Evolutionary conservation across 2,797 vertebrate genomes (phyloP).

Genomic region (Caiman crocodilus): DNA sequence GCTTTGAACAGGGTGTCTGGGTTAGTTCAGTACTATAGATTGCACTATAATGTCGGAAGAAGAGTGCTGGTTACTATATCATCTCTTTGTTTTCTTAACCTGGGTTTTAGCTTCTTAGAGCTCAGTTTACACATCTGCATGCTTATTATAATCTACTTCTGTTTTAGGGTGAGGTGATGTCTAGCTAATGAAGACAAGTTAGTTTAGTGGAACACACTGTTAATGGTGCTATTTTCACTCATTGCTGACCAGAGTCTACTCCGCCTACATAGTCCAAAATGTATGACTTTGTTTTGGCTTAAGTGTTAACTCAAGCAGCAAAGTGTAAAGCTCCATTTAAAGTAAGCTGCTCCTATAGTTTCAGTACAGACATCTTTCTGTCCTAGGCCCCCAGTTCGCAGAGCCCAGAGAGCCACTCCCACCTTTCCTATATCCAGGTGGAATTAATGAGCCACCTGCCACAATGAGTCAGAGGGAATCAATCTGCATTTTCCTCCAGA

Average conservation of each 20-base stretch:
- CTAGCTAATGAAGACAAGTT: background rate
- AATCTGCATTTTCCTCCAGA: constrained; percentile 14
- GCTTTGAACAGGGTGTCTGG: too few relatives aligned
- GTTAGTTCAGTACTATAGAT: too few relatives aligned
- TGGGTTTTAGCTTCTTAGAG: background rate
- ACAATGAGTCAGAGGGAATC: constrained; percentile 39
- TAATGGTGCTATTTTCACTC: background rate
- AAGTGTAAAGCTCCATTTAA: background rate
- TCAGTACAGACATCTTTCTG: background rate
- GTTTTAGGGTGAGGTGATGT: background rate
- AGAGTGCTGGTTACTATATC: too few relatives aligned
- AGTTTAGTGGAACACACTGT: constrained; percentile 2
- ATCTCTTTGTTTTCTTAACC: background rate
- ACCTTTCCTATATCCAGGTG: background rate
- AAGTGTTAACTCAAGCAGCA: background rate
- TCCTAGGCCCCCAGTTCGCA: background rate
- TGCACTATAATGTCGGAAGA: too few relatives aligned
- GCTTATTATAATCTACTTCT: background rate
- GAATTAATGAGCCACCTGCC: constrained; percentile 29
- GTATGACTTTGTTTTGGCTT: background rate
- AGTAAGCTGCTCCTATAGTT: background rate
- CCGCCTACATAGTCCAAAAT: background rate
- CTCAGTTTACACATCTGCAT: background rate
- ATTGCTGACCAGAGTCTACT: background rate
- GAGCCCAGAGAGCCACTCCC: background rate